Conservation (phyloP, 1,140 invertebrate species). For the Adelges cooleyi region DNA sequence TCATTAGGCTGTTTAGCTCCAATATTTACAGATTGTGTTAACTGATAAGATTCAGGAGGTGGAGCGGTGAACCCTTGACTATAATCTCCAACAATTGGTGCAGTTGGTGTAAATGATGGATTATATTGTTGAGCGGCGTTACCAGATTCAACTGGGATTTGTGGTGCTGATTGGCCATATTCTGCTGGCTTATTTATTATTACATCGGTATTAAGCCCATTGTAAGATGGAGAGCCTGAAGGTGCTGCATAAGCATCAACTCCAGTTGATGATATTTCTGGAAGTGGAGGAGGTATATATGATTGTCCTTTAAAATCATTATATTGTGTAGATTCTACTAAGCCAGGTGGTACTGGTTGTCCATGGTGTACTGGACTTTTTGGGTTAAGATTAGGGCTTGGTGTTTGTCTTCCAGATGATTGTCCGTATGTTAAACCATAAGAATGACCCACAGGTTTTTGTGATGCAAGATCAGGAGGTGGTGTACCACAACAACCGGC, state of each 20-base stretch:
- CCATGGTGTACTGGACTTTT: slow-evolving; percentile 52
- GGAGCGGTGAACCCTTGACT: background rate
- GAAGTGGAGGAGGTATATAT: slow-evolving; percentile 52
- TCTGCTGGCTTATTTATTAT: background rate
- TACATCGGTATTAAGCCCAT: background rate
- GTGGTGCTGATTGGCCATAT: background rate
- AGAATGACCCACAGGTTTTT: background rate
- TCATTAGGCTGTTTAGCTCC: background rate
- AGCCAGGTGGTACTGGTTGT: slow-evolving; percentile 52
- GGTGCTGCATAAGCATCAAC: slow-evolving; percentile 13
- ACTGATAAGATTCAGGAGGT: slow-evolving; percentile 3
- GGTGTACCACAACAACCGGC: slow-evolving; percentile 33
- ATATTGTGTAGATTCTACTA: slow-evolving; percentile 46
- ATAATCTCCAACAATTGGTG: background rate
- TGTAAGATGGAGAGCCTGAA: background rate
- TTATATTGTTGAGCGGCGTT: background rate
- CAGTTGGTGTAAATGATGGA: background rate
- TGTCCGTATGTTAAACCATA: slow-evolving; percentile 32
- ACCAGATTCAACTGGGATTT: background rate
- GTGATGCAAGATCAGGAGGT: slow-evolving; percentile 26
- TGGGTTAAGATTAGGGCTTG: slow-evolving; percentile 38
- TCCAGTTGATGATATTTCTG: slow-evolving; percentile 39
- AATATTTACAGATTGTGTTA: slow-evolving; percentile 11
- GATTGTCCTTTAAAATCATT: slow-evolving; percentile 42
- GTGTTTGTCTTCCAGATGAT: slow-evolving; percentile 34